Evolutionary conservation across 2,797 vertebrate genomes (phyloP).

Genomic region (Mionectes olivaceus): DNA sequence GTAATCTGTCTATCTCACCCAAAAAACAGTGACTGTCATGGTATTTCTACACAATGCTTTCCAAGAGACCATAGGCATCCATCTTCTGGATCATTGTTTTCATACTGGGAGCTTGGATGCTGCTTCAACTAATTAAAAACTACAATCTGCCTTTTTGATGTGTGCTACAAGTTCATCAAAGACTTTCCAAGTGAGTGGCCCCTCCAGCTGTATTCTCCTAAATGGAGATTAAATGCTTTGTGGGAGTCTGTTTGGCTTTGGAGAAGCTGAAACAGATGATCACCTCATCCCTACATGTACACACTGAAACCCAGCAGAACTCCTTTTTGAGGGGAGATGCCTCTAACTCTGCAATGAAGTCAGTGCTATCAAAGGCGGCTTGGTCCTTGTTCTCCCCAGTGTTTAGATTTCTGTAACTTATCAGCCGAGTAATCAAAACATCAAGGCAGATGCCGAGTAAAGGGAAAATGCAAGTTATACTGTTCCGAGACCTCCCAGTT

Average conservation of each 20-base stretch:
- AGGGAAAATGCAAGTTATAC: background rate
- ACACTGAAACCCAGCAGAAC: background rate
- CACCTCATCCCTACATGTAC: background rate
- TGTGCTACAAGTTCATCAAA: background rate
- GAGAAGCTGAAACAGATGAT: background rate
- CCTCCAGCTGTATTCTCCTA: background rate
- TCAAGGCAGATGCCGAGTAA: background rate
- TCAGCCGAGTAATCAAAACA: conserved; percentile 21
- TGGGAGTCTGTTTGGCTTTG: background rate
- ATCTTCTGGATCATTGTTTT: background rate
- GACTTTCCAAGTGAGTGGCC: background rate
- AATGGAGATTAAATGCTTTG: background rate
- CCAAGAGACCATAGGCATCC: background rate
- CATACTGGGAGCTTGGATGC: background rate
- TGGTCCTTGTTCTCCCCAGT: background rate
- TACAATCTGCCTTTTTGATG: background rate
- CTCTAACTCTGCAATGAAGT: background rate
- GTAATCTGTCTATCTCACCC: background rate
- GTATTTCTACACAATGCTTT: background rate
- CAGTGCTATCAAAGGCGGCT: background rate
- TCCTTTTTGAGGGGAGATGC: background rate
- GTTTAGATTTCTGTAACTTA: conserved; percentile 41
- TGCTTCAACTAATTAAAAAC: background rate
- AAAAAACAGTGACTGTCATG: background rate
- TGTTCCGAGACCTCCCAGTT: conserved; percentile 4